Conservation (phyloP, 2,888 invertebrate genomes). For the Pseudococcus longispinus region DNA sequence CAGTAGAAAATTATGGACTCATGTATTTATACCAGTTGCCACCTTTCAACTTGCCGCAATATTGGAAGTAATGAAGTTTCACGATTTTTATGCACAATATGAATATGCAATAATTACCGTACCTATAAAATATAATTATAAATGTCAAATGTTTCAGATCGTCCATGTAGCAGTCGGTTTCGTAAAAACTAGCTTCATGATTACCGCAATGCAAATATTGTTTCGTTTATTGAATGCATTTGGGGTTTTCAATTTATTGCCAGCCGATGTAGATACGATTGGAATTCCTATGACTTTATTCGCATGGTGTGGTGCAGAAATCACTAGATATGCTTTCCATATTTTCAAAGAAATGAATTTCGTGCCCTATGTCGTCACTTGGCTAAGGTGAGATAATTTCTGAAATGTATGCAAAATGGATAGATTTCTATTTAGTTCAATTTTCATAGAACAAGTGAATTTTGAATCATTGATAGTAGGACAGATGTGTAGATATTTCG, state of each 20-base stretch:
- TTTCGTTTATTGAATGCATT: constrained; percentile 53
- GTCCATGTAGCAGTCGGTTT: constrained; percentile 47
- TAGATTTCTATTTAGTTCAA: not conserved
- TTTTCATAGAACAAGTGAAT: not conserved
- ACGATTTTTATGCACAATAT: not conserved
- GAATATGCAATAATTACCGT: not conserved
- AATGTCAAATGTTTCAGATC: constrained; percentile 22
- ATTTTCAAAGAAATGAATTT: constrained; percentile 52
- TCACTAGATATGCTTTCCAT: constrained; percentile 48
- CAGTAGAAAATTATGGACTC: constrained; percentile 46
- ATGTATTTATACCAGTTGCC: constrained; percentile 40
- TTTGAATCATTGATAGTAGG: too few species aligned
- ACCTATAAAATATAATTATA: not conserved
- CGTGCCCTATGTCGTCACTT: constrained; percentile 34
- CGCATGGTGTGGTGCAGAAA: constrained; percentile 53
- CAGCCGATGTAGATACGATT: constrained; percentile 35
- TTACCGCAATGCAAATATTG: constrained; percentile 46
- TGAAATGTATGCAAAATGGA: not conserved
- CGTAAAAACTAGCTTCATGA: constrained; percentile 48
- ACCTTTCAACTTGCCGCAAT: constrained; percentile 33
- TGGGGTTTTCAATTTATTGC: constrained; percentile 50
- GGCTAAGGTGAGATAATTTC: constrained; percentile 43
- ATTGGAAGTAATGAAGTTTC: constrained; percentile 33
- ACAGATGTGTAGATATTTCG: too few species aligned
- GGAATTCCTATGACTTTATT: constrained; percentile 54